A percentile compares a stretch with the other conserved stretches of the same genome.
These are phyloP conservation scores for Patagioenas fasciata DNA, from an alignment of 2,113 vertebrate genomes.

Conservation along the genomic window DNA sequence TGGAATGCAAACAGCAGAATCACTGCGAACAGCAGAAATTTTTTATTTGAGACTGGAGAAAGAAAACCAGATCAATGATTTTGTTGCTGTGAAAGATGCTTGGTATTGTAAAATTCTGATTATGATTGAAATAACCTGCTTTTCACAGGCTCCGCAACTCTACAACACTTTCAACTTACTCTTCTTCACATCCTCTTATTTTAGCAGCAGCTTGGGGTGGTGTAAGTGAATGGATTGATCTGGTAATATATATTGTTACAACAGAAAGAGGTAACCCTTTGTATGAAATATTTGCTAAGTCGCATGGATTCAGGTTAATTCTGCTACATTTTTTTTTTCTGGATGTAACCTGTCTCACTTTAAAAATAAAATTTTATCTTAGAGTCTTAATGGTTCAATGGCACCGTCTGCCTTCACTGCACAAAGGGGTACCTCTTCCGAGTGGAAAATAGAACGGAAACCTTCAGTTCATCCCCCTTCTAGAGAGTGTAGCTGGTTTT, in stretches of 20 bases:
- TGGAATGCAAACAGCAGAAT: constrained; percentile 47
- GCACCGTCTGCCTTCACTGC: neutral
- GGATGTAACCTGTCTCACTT: neutral
- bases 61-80: constrained; percentile 56
- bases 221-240: neutral
- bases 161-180: neutral
- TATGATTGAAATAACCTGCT: neutral
- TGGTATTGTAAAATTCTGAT: constrained; percentile 53
- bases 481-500: neutral
- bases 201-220: neutral
- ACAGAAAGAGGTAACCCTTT: neutral
- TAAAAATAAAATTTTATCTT: neutral
- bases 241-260: neutral
- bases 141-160: neutral
- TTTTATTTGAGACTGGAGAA: constrained; percentile 56
- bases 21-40: constrained; percentile 63
- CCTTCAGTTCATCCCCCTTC: neutral
- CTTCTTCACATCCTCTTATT: neutral
- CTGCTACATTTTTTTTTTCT: neutral
- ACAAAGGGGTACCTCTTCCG: neutral
- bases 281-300: neutral
- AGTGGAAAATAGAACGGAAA: neutral
- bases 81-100: constrained; percentile 71
- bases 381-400: neutral
- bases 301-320: neutral